A percentile compares a stretch with the other conserved stretches of the same genome.
Evolutionary conservation across 2,113 vertebrate genomes (phyloP).

Genomic region (Chionis minor): DNA sequence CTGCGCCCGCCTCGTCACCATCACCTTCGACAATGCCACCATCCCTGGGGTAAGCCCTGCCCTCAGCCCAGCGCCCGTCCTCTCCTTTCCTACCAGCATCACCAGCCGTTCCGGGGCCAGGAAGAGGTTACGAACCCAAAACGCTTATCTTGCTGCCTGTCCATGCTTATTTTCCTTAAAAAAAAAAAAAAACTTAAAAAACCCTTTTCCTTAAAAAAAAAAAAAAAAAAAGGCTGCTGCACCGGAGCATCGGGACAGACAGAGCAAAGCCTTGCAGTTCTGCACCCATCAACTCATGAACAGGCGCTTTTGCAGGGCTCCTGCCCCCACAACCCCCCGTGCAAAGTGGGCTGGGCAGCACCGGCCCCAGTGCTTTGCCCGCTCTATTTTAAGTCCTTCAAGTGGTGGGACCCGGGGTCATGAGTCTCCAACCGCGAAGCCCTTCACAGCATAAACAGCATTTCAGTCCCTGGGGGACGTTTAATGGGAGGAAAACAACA

Average conservation of each 20-base stretch:
- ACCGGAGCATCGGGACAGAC: fast-evolving
- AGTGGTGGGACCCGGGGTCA: neutral
- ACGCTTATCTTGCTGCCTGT: neutral
- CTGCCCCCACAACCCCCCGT: neutral
- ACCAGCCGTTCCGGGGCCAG: fast-evolving
- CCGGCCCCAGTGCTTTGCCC: fast-evolving
- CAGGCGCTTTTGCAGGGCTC: fast-evolving
- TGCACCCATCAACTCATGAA: fast-evolving
- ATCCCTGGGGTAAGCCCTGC: neutral
- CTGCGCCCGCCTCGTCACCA: neutral
- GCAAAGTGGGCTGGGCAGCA: neutral
- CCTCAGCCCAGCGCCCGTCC: neutral
- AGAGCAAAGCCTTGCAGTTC: neutral
- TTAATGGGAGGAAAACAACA: neutral
- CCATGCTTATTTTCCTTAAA: neutral
- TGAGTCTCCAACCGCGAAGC: fast-evolving
- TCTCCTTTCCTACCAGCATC: neutral
- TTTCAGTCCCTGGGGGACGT: neutral
- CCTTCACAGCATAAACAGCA: neutral
- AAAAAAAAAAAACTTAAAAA: neutral
- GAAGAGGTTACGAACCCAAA: neutral
- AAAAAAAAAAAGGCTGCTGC: neutral
- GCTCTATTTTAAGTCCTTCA: neutral
- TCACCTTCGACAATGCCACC: neutral
- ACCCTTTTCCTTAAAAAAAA: neutral